Evolutionary conservation across 2,888 invertebrate species (phyloP).

Genomic region (Exephanes ischioxanthus): DNA sequence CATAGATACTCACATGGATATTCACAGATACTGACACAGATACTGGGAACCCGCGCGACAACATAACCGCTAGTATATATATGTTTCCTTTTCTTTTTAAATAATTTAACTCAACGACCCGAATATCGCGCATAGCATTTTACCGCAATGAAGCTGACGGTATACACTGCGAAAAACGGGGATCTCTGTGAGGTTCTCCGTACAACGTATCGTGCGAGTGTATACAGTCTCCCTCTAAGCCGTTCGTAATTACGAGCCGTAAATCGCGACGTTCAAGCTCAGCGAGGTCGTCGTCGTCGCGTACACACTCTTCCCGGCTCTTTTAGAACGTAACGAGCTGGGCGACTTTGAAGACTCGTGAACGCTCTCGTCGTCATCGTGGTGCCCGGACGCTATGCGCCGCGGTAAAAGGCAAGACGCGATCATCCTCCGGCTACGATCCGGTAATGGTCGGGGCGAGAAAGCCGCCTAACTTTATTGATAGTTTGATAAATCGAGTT

Average conservation of each 20-base stretch:
- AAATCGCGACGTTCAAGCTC: slow-evolving; percentile 59
- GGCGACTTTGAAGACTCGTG: slow-evolving; percentile 75
- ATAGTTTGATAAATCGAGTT: slow-evolving; percentile 49
- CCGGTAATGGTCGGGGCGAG: slow-evolving; percentile 43
- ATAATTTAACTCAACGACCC: too few species aligned
- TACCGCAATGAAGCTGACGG: too few species aligned
- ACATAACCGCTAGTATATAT: too few species aligned
- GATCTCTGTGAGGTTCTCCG: slow-evolving; percentile 17
- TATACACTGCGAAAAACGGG: neutral
- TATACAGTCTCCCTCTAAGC: slow-evolving; percentile 40
- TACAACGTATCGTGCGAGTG: neutral
- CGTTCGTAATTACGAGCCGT: slow-evolving; percentile 55
- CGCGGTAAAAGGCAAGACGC: slow-evolving; percentile 35
- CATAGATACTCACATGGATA: too few species aligned
- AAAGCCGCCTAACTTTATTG: slow-evolving; percentile 52
- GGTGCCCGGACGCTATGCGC: neutral
- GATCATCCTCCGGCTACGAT: slow-evolving; percentile 30
- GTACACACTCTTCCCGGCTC: slow-evolving; percentile 42
- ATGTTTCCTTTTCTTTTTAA: too few species aligned
- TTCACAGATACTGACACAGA: too few species aligned
- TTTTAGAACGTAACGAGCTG: slow-evolving; percentile 75
- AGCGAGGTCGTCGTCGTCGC: slow-evolving; percentile 50
- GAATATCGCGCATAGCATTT: too few species aligned
- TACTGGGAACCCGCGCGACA: too few species aligned
- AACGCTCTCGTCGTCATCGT: slow-evolving; percentile 54